phyloP scores from a whole-genome alignment of 2,797 vertebrate species.

The Sebastes taczanowskii region DNA sequence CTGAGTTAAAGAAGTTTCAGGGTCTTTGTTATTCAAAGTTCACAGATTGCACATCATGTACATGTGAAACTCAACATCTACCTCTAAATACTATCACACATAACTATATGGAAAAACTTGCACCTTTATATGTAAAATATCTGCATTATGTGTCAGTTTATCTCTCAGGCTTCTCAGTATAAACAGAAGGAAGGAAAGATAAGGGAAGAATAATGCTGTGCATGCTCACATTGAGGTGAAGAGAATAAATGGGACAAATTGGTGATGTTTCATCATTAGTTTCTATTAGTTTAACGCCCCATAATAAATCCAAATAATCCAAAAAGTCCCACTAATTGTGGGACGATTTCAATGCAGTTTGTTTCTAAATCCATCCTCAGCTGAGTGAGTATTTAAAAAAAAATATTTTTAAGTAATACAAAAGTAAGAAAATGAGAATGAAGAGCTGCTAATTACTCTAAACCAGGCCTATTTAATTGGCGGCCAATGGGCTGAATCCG shows the following conservation, averaged over 20 bases:
- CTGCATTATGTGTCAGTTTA: background rate
- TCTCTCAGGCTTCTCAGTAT: background rate
- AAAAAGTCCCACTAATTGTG: background rate
- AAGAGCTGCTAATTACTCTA: background rate
- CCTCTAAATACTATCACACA: background rate
- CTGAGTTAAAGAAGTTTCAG: constrained; percentile 1
- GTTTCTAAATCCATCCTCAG: background rate
- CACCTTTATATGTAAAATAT: background rate
- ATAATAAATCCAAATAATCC: background rate
- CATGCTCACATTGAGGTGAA: background rate
- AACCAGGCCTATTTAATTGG: no score
- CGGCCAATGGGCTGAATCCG: no score
- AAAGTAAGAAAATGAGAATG: background rate
- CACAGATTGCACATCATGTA: background rate
- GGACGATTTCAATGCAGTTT: background rate
- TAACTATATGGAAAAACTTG: background rate
- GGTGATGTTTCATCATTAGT: background rate
- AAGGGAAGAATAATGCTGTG: background rate
- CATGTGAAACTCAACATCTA: background rate
- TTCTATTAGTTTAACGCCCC: background rate
- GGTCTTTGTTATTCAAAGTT: background rate
- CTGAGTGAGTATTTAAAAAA: background rate
- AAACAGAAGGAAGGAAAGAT: background rate
- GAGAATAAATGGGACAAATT: background rate
- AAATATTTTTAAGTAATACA: background rate